Conservation (phyloP, 2,113 vertebrate species). For the Peromyscus maniculatus region DNA sequence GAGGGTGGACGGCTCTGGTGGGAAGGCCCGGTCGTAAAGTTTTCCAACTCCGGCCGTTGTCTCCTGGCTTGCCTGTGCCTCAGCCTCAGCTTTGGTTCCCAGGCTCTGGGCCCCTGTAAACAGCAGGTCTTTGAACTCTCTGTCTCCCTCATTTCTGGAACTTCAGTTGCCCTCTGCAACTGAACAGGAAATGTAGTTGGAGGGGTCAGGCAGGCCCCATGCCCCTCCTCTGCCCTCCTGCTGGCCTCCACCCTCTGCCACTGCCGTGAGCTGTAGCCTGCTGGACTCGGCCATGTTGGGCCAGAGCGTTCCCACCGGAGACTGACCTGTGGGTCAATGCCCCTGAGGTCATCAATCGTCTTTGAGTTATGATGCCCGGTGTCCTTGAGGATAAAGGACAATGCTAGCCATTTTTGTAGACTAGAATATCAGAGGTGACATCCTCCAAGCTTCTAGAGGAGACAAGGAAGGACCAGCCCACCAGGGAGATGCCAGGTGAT, state of each 20-base stretch:
- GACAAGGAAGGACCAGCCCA: fast-evolving
- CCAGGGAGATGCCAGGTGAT: background rate
- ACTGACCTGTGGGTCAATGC: background rate
- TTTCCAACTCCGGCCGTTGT: constrained; percentile 64
- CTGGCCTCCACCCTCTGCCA: constrained; percentile 41
- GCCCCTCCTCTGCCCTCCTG: constrained; percentile 25
- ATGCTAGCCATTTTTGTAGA: background rate
- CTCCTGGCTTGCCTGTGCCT: constrained; percentile 70
- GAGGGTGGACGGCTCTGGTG: fast-evolving
- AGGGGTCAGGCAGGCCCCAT: constrained; percentile 67
- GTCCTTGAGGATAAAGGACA: background rate
- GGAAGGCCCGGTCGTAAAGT: background rate
- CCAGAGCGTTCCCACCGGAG: background rate
- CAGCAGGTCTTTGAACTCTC: constrained; percentile 83
- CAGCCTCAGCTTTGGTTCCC: constrained; percentile 76
- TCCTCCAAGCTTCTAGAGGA: background rate
- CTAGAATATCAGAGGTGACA: background rate
- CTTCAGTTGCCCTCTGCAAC: constrained; percentile 59
- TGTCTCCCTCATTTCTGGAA: constrained; percentile 70
- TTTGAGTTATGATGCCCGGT: background rate
- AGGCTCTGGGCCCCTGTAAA: constrained; percentile 71
- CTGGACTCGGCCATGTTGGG: background rate
- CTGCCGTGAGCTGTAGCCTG: background rate
- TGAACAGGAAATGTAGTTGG: constrained; percentile 82
- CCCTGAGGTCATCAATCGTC: background rate